phyloP scores from a whole-genome alignment of 53 echinoderm and acorn worm genomes.

The Holothuria leucospilota region DNA sequence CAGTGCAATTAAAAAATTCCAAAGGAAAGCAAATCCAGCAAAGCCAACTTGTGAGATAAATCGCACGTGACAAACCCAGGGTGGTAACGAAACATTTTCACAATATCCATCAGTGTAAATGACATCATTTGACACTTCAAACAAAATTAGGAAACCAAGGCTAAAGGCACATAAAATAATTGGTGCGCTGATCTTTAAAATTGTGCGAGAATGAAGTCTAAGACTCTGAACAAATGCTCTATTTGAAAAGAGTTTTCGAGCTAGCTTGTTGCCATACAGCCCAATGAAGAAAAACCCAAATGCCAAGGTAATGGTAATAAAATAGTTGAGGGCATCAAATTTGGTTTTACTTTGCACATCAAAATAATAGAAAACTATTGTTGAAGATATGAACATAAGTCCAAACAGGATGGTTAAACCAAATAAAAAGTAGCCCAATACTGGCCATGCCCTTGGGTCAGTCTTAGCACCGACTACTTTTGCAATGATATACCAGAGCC shows the following conservation, averaged over 20 bases:
- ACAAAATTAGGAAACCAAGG: constrained; percentile 73
- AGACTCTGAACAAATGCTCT: constrained; percentile 84
- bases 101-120: constrained; percentile 61
- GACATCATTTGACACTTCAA: constrained; percentile 37
- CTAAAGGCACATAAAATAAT: constrained; percentile 64
- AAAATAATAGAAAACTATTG: constrained; percentile 71
- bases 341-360: constrained; percentile 81
- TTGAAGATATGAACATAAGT: constrained; percentile 63
- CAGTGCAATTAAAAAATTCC: constrained; percentile 86
- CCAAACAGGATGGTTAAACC: constrained; percentile 67
- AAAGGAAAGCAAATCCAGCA: constrained; percentile 72
- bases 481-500: constrained; percentile 83
- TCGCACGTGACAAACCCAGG: constrained; percentile 78
- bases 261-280: constrained; percentile 80
- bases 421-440: constrained; percentile 77
- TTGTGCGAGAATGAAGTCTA: constrained; percentile 86
- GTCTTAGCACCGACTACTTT: constrained; percentile 92
- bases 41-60: constrained; percentile 71
- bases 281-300: constrained; percentile 75
- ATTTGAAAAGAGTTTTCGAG: constrained; percentile 87
- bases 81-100: constrained; percentile 57
- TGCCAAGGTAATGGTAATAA: constrained; percentile 82
- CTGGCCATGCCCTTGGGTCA: constrained; percentile 74
- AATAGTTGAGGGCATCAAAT: constrained; percentile 88
- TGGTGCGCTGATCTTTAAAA: constrained; percentile 80